A percentile compares a stretch with the other conserved stretches of the same genome.
Conservation (phyloP, 2,797 vertebrate species). For the Rhabdomys pumilio region DNA sequence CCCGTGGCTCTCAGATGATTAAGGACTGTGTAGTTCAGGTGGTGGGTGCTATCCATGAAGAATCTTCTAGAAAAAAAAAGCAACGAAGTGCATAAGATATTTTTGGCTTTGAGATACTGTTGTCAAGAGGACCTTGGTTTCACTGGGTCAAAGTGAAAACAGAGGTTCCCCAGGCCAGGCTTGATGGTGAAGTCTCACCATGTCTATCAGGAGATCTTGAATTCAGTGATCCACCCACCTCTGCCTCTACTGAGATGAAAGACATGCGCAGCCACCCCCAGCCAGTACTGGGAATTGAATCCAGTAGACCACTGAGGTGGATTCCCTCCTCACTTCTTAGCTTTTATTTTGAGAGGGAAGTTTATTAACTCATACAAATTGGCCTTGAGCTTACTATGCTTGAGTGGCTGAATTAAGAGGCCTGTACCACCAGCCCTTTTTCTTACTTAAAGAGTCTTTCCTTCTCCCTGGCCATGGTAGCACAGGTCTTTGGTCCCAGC, state of each 20-base stretch:
- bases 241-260: background rate
- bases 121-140: background rate
- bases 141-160: background rate
- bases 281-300: background rate
- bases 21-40: too few relatives aligned
- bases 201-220: background rate
- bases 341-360: background rate
- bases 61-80: constrained; percentile 47
- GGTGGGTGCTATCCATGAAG: background rate
- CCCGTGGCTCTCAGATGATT: background rate
- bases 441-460: background rate
- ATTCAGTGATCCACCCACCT: background rate
- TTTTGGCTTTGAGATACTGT: background rate
- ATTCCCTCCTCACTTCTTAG: background rate
- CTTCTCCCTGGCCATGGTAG: background rate
- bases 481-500: background rate
- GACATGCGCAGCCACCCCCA: background rate
- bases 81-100: fast-evolving
- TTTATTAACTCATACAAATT: background rate
- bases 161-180: background rate
- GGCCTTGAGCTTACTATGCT: background rate
- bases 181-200: background rate
- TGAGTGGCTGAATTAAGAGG: background rate
- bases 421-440: background rate
- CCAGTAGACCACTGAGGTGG: background rate